These are phyloP conservation scores for Pseudanteris insignis DNA, from an alignment of 2,888 invertebrate species.

Conservation along the genomic window DNA sequence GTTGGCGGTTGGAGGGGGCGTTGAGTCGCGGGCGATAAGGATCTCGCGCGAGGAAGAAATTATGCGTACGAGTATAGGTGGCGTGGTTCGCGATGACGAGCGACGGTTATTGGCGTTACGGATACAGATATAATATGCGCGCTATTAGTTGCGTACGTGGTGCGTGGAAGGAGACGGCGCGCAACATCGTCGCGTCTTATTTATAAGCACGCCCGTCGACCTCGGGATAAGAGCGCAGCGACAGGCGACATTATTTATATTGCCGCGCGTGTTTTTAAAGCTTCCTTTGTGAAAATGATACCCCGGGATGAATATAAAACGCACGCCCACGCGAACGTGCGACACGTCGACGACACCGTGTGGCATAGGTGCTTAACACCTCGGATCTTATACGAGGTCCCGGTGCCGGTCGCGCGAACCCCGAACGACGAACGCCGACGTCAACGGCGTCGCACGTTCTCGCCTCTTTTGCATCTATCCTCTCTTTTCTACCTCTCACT, in stretches of 20 bases:
- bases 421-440: too few relatives aligned
- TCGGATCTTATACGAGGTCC: slow-evolving; percentile 59
- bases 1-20: too few relatives aligned
- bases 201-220: slow-evolving; percentile 61
- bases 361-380: slow-evolving; percentile 51
- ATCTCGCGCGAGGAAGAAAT: too few relatives aligned
- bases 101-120: slow-evolving; percentile 33
- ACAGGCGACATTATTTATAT: slow-evolving; percentile 64
- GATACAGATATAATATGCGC: slow-evolving; percentile 30
- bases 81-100: slow-evolving; percentile 47
- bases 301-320: slow-evolving; percentile 64
- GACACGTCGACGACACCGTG: slow-evolving; percentile 52
- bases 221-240: slow-evolving; percentile 64
- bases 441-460: too few relatives aligned
- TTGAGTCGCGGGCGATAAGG: too few relatives aligned
- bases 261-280: slow-evolving; percentile 56
- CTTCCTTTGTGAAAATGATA: slow-evolving; percentile 64
- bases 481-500: too few relatives aligned
- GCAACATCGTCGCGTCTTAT: slow-evolving; percentile 53
- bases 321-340: slow-evolving; percentile 60
- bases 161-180: slow-evolving; percentile 22
- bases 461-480: too few relatives aligned
- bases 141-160: slow-evolving; percentile 37
- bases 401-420: too few relatives aligned
- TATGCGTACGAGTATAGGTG: too few relatives aligned